phyloP scores from a whole-genome alignment of 30 jellyfish, hydroid and myxozoan genomes.

The Morbakka virulenta region DNA sequence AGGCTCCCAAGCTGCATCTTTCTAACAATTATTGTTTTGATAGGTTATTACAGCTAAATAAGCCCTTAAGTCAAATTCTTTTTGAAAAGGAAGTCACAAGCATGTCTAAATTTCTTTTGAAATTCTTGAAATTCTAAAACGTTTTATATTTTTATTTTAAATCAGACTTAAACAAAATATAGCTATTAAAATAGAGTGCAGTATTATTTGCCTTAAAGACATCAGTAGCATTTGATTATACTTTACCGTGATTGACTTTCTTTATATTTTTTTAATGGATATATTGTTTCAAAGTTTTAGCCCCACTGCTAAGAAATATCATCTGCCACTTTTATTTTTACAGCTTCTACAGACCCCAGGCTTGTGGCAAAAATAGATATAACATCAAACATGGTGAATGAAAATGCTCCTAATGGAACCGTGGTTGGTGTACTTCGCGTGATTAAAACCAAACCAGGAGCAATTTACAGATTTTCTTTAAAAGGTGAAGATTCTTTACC shows the following conservation, averaged over 20 bases:
- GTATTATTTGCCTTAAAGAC: neutral
- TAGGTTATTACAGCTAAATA: too few species aligned
- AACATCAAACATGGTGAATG: constrained; percentile 34
- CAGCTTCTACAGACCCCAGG: constrained; percentile 54
- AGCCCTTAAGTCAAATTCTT: too few species aligned
- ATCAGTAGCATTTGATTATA: neutral
- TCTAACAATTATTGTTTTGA: too few species aligned
- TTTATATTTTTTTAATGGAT: neutral
- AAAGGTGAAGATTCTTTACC: constrained; percentile 29
- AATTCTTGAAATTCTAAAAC: too few species aligned
- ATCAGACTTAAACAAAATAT: neutral
- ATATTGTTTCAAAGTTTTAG: neutral
- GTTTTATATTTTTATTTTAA: too few species aligned
- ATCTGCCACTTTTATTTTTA: neutral
- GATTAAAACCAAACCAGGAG: constrained; percentile 23
- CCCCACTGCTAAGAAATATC: neutral
- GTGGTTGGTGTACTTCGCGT: constrained; percentile 25
- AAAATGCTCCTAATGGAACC: constrained; percentile 57
- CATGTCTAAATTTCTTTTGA: too few species aligned
- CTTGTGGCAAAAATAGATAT: constrained; percentile 23
- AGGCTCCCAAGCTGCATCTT: too few species aligned
- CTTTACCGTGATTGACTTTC: neutral
- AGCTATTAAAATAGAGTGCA: neutral
- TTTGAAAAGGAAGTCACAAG: too few species aligned
- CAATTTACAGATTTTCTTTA: constrained; percentile 16